phyloP scores from a whole-genome alignment of 2,888 invertebrate species.

The Leucophenga maculata region DNA sequence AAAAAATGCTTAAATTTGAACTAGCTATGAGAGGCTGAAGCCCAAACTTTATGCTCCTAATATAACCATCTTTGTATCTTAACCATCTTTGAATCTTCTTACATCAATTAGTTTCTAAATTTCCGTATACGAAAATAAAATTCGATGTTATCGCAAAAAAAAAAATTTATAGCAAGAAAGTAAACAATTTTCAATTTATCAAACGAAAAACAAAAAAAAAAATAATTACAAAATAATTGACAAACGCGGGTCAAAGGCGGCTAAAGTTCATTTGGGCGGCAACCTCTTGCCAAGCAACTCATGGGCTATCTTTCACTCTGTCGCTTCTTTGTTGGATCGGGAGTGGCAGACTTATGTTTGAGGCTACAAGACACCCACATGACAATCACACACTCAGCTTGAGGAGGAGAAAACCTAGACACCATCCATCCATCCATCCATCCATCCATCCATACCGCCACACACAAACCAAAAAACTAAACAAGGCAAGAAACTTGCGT shows the following conservation, averaged over 20 bases:
- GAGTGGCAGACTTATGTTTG: slow-evolving; percentile 18
- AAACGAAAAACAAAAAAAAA: slow-evolving; percentile 37
- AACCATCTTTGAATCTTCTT: too few relatives aligned
- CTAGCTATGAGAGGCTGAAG: too few relatives aligned
- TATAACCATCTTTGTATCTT: too few relatives aligned
- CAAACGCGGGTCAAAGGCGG: slow-evolving; percentile 50
- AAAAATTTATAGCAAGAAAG: not conserved
- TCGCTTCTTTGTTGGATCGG: slow-evolving; percentile 1
- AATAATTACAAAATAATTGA: slow-evolving; percentile 65
- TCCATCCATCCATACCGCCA: too few relatives aligned
- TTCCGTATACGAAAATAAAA: not conserved
- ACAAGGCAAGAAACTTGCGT: not conserved
- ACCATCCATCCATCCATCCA: too few relatives aligned
- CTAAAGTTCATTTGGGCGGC: not conserved
- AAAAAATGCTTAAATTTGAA: too few relatives aligned
- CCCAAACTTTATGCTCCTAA: too few relatives aligned
- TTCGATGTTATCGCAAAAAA: not conserved
- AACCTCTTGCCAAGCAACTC: not conserved
- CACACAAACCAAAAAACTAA: not conserved
- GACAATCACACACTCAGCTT: slow-evolving; percentile 11
- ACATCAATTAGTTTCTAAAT: not conserved
- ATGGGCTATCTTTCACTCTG: slow-evolving; percentile 1
- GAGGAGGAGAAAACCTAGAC: slow-evolving; percentile 10
- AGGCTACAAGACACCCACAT: slow-evolving; percentile 15
- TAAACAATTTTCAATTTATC: slow-evolving; percentile 4